Evolutionary conservation across 2,888 invertebrate genomes (phyloP), one percentile per base, ranked within the genome.

Genomic region (Brenthis ino): DNA sequence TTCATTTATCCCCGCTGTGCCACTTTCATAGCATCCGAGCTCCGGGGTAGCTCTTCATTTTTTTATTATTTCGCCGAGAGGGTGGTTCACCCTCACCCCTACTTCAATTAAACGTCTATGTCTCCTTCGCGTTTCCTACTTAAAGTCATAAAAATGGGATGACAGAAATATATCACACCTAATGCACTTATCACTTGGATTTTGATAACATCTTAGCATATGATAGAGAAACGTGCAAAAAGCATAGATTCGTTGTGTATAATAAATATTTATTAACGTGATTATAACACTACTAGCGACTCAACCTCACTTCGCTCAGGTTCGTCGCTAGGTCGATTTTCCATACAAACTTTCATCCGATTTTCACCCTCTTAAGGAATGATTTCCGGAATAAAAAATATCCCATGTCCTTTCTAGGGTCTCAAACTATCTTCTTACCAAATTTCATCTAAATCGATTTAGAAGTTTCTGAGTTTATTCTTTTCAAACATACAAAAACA

Each of bases 1-100:
- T 89, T 91, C 89, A 92, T 92, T 92, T 91, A 91, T 91, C 88
- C 90, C 86, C 87, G 84, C 87, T 86, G 92, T 91, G 90, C 91
- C 91, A 91, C 90, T 92, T 91, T 91, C 92, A 91, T 88, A 87
- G 91, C 88, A 88, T 91, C 91, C 91, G 91, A 79, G 89, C 89
- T 89, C 82, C 87, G 91, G 88, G 87, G 85, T 86, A 83, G 85
- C 83, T 81, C 81, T 85, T 86, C 84, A 86, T 87, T 91, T 91
- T 90, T 92, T 89, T 91, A 89, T 91, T 87, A 88, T 91, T 88
- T 85, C 85, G 67, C 77, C 77, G 80, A 80, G 79, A 79, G 79
- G 81, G 75, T 83, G 83, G 80, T 80, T 74, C 83, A 78, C 81
- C 82, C 85, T 82, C 79, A 77, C 84, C 86, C 80, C 86, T 84